These are phyloP conservation scores for Heliconius cydno DNA, from an alignment of 2,888 invertebrate species.

Conservation along the genomic window DNA sequence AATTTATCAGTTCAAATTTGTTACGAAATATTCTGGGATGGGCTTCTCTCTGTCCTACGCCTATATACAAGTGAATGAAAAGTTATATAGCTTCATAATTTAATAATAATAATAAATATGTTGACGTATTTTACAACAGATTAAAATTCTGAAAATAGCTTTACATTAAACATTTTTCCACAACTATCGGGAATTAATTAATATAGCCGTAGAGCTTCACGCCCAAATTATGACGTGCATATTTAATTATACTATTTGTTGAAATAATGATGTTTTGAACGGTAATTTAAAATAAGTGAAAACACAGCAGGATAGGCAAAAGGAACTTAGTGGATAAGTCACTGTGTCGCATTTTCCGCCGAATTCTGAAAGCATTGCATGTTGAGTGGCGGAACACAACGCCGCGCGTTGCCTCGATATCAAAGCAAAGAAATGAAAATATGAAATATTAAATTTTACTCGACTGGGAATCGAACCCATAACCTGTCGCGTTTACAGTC, in stretches of 20 bases:
- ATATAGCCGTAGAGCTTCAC: background rate
- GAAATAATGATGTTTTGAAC: background rate
- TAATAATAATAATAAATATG: conserved; percentile 5
- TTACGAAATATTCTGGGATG: no score
- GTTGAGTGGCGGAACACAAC: no score
- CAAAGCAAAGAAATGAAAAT: no score
- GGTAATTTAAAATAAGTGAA: conserved; percentile 4
- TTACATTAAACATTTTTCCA: conserved; percentile 1
- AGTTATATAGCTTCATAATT: conserved; percentile 21
- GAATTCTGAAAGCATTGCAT: no score
- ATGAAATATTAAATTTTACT: no score
- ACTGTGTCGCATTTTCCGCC: no score
- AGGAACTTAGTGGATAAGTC: no score
- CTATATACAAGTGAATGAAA: background rate
- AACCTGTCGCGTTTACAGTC: no score
- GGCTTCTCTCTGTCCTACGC: no score
- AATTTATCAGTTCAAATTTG: no score
- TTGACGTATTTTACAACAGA: background rate
- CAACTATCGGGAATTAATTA: conserved; percentile 14
- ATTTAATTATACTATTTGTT: background rate
- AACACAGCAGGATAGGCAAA: background rate
- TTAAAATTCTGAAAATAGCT: background rate
- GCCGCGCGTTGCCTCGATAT: no score
- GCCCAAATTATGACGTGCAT: background rate
- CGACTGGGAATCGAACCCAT: no score